phyloP scores from a whole-genome alignment of 2,888 invertebrate species.

The Yponomeuta cagnagella region DNA sequence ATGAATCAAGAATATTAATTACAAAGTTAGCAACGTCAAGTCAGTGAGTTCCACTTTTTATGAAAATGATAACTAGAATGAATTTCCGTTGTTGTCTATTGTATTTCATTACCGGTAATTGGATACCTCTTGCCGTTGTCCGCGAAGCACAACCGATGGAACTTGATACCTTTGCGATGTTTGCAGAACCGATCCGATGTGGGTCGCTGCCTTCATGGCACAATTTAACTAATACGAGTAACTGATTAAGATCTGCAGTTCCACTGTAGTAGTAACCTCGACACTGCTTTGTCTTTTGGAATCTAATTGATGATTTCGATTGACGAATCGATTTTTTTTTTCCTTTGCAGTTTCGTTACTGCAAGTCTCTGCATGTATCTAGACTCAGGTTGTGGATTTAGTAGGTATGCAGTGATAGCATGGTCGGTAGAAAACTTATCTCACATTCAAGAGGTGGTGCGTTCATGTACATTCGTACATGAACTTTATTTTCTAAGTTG shows the following conservation, averaged over 20 bases:
- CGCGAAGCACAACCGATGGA: not conserved
- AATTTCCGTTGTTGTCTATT: not conserved
- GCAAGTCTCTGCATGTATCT: too few relatives aligned
- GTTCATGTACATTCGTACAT: too few relatives aligned
- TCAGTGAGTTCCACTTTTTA: too few relatives aligned
- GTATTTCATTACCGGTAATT: not conserved
- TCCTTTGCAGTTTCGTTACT: too few relatives aligned
- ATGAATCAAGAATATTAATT: too few relatives aligned
- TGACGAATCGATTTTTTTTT: too few relatives aligned
- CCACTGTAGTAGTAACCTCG: not conserved
- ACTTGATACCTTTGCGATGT: slow-evolving; percentile 11
- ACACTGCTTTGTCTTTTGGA: not conserved
- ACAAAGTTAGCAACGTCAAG: too few relatives aligned
- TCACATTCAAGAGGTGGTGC: too few relatives aligned
- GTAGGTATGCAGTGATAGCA: too few relatives aligned
- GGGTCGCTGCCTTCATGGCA: not conserved
- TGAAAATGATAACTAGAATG: not conserved
- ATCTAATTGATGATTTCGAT: not conserved
- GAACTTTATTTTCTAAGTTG: too few relatives aligned
- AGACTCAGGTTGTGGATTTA: too few relatives aligned
- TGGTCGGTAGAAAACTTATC: too few relatives aligned
- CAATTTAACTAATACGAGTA: not conserved
- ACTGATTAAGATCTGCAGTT: not conserved
- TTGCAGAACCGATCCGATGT: not conserved
- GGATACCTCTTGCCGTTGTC: not conserved